Base-by-base conservation (phyloP, 2,113 vertebrate genomes). In the Erinaceus europaeus region DNA sequence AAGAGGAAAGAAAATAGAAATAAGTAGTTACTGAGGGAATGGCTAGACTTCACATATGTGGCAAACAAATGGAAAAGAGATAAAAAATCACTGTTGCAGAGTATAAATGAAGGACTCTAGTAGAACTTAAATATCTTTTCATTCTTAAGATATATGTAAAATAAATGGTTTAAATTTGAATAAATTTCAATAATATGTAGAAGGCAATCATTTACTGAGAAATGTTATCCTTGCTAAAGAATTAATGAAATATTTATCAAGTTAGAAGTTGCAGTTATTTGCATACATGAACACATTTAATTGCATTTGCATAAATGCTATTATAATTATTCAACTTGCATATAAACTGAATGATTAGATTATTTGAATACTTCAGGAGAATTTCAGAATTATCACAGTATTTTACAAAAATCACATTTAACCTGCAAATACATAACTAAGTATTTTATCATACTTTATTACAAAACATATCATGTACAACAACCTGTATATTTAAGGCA, bases 251-350 rank as follows among this genome's bases (percentile, higher is more conserved):
- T 93, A 77, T 75, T 91, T 91, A 88, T 88, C n/a, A 88, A 57
- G 73, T 67, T 85, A 44, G 29, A 88, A 64, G 32, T 82, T 85
- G 64, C 4, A 57, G 15, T 88, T 76, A 92, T 92, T 92, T 91
- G 71, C 79, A 88, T 88, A 79, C 57, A 90, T 80, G 55, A 88
- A 21, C n/a, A 85, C 15, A 55, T 75, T 88, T 88, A 90, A 92
- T 90, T 95, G 14, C 76, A 94, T 91, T 94, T 90, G 92, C 86
- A 91, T 93, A 91, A 82, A 65, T 91, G 65, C n/a, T 55, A 92
- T 89, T 90, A 83, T 79, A 85, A 91, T 89, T 82, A 92, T 88
- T 71, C 59, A 82, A 86, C 71, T 83, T 88, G 80, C 61, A 92
- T 73, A 80, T 86, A 83, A 92, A 93, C 80, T 79, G 50, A 93